Conservation (phyloP, 1,140 invertebrate genomes). For the Drosophila sp. region DNA sequence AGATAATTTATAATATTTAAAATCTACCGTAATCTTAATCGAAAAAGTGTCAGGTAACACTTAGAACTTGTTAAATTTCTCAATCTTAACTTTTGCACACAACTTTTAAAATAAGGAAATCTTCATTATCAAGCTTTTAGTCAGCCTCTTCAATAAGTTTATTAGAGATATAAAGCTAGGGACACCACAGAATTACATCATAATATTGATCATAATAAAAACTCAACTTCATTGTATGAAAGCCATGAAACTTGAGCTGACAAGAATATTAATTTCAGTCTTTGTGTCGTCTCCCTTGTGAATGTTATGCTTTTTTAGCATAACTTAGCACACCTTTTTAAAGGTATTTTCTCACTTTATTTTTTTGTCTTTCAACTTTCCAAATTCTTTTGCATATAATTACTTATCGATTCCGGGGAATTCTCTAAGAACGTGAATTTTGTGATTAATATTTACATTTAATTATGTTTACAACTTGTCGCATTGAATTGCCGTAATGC, state of each 20-base stretch:
- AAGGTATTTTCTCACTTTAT: conserved; percentile 3
- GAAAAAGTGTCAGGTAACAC: no score
- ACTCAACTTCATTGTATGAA: no score
- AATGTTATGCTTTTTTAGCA: conserved; percentile 9
- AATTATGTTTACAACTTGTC: background rate
- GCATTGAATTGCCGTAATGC: background rate
- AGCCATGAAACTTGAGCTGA: background rate
- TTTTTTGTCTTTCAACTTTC: conserved; percentile 13
- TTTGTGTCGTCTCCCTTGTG: background rate
- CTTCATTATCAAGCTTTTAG: no score
- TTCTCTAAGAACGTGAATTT: conserved; percentile 16
- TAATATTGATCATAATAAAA: no score
- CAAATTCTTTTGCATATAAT: conserved; percentile 59
- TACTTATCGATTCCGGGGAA: conserved; percentile 43
- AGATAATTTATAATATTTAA: no score
- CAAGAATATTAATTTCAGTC: conserved; percentile 13
- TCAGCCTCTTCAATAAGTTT: no score
- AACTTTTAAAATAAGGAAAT: no score
- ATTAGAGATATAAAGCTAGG: no score
- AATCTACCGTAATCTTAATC: no score
- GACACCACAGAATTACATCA: no score
- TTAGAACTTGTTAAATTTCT: no score
- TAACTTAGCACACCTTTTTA: background rate
- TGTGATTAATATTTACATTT: conserved; percentile 11
- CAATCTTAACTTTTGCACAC: no score